These are phyloP conservation scores for Acrocephalus arundinaceus DNA, from an alignment of 2,113 vertebrate species.

Conservation along the genomic window DNA sequence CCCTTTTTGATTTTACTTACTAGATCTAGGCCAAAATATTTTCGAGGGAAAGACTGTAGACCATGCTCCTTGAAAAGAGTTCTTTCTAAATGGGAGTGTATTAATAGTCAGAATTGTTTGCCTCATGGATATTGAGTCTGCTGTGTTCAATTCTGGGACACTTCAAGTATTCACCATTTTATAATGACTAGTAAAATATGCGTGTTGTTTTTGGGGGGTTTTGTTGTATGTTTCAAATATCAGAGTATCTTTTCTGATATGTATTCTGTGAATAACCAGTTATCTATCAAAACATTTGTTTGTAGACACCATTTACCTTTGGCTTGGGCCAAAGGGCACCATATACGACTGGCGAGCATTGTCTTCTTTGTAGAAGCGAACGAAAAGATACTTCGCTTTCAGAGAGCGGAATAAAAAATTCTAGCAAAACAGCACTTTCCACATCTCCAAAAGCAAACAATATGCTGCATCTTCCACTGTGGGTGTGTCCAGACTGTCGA, in stretches of 20 bases:
- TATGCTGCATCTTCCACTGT: slow-evolving; percentile 91
- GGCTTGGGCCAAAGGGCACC: slow-evolving; percentile 92
- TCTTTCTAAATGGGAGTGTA: background rate
- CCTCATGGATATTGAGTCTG: background rate
- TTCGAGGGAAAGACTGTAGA: background rate
- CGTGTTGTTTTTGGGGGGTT: background rate
- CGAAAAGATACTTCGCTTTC: slow-evolving; percentile 84
- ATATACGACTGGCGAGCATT: slow-evolving; percentile 90
- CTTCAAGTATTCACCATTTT: background rate
- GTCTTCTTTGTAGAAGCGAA: slow-evolving; percentile 93
- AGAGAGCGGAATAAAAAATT: slow-evolving; percentile 81
- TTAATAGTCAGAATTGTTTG: background rate
- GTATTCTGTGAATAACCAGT: background rate
- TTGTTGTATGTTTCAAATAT: background rate
- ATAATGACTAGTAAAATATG: background rate
- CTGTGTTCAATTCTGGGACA: background rate
- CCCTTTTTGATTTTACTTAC: background rate
- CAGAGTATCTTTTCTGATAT: background rate
- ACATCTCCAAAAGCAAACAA: slow-evolving; percentile 81
- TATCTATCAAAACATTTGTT: background rate
- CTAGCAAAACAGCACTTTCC: slow-evolving; percentile 81
- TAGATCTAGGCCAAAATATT: background rate
- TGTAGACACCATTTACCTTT: slow-evolving; percentile 94
- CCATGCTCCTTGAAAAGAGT: background rate
- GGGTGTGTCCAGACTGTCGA: slow-evolving; percentile 95